Evolutionary conservation across 2,888 invertebrate species (phyloP).

Genomic region (Atethmia centrago): DNA sequence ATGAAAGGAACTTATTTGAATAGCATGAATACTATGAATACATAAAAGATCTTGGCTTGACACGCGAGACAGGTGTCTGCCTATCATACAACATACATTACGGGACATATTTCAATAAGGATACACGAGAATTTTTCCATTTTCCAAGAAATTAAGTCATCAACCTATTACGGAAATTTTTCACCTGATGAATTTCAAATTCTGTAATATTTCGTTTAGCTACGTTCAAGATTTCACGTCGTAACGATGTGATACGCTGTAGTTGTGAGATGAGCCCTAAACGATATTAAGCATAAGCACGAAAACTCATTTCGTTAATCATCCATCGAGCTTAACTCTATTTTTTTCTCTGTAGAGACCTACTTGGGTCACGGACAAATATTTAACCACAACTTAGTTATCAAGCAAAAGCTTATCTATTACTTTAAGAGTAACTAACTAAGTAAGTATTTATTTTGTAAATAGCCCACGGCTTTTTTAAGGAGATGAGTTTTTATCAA

Average conservation of each 20-base stretch:
- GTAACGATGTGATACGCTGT: slow-evolving; percentile 43
- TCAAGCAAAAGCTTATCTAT: slow-evolving; percentile 14
- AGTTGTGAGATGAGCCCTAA: slow-evolving; percentile 37
- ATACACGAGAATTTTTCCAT: slow-evolving; percentile 19
- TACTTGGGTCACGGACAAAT: slow-evolving; percentile 47
- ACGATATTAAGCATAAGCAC: slow-evolving; percentile 52
- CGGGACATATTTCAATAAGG: slow-evolving; percentile 22
- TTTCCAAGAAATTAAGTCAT: slow-evolving; percentile 26
- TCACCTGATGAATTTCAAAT: slow-evolving; percentile 36
- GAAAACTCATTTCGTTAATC: slow-evolving; percentile 58
- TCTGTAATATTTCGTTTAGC: slow-evolving; percentile 31
- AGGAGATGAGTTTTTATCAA: slow-evolving; percentile 40
- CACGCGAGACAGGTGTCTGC: slow-evolving; percentile 45
- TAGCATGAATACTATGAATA: slow-evolving; percentile 54
- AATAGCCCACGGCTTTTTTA: slow-evolving; percentile 13
- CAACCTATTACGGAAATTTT: slow-evolving; percentile 17
- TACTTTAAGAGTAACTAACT: slow-evolving; percentile 13
- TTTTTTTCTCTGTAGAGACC: slow-evolving; percentile 48
- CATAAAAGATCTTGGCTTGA: slow-evolving; percentile 39
- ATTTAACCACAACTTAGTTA: slow-evolving; percentile 44
- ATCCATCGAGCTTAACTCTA: slow-evolving; percentile 35
- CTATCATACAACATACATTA: slow-evolving; percentile 32
- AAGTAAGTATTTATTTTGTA: slow-evolving; percentile 27
- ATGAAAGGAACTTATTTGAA: slow-evolving; percentile 46
- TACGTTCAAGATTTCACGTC: slow-evolving; percentile 30